Evolutionary conservation across 2,797 vertebrate species (phyloP).

Genomic region (Takifugu rubripes): DNA sequence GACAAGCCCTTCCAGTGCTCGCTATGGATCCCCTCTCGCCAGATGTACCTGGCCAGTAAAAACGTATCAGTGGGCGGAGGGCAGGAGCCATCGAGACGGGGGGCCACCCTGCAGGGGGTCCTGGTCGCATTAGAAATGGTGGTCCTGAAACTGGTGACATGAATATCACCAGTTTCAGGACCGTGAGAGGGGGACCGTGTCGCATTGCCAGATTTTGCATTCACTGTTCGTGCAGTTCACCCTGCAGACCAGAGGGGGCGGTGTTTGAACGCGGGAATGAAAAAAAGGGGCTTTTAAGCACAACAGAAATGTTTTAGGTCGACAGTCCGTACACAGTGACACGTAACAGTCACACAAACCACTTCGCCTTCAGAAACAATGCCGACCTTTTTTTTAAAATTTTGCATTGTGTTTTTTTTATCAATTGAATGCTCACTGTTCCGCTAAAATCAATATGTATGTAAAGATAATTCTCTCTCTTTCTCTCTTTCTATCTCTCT

Average conservation of each 20-base stretch:
- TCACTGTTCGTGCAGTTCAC: constrained; percentile 3
- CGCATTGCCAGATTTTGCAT: too few relatives aligned
- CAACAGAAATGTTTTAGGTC: background rate
- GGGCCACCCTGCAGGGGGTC: constrained; percentile 14
- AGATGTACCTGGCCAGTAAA: background rate
- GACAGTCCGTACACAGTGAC: too few relatives aligned
- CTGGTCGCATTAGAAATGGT: constrained; percentile 13
- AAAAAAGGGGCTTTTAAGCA: background rate
- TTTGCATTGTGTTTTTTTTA: too few relatives aligned
- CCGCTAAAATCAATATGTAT: too few relatives aligned
- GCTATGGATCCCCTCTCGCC: constrained; percentile 16
- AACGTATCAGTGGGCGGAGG: fast-evolving
- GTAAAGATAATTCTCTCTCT: too few relatives aligned
- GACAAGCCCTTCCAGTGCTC: constrained; percentile 23
- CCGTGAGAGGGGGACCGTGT: too few relatives aligned
- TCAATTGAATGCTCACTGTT: too few relatives aligned
- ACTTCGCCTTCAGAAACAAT: too few relatives aligned
- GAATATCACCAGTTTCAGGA: background rate
- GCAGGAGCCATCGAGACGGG: fast-evolving
- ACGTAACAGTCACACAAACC: too few relatives aligned
- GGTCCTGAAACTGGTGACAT: constrained; percentile 10
- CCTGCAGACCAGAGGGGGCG: constrained; percentile 25
- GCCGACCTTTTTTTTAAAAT: too few relatives aligned
- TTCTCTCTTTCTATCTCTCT: too few relatives aligned
- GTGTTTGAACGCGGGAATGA: constrained; percentile 1